phyloP scores from a whole-genome alignment of 2,113 vertebrate genomes.

The Picathartes gymnocephalus region DNA sequence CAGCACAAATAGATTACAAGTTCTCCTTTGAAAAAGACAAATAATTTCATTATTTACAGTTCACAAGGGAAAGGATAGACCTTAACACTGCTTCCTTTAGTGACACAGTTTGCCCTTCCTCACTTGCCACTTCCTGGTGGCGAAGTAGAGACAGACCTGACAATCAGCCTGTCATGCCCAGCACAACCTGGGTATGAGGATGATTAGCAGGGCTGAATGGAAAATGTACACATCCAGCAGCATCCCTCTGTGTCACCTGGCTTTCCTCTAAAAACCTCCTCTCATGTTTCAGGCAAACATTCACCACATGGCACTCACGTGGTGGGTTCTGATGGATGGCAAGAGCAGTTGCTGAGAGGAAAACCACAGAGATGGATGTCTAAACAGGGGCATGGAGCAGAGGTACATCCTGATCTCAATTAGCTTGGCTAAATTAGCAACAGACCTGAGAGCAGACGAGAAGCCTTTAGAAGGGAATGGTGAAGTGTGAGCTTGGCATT shows the following conservation, averaged over 20 bases:
- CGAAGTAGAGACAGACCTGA: background rate
- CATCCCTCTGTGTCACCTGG: constrained; percentile 15
- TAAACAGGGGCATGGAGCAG: constrained; percentile 35
- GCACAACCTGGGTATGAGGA: background rate
- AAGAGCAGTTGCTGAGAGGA: constrained; percentile 59
- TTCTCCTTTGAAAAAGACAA: background rate
- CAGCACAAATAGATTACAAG: background rate
- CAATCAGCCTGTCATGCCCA: background rate
- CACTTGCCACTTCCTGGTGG: background rate
- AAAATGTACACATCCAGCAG: background rate
- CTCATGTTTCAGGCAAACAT: constrained; percentile 45
- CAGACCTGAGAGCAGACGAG: background rate
- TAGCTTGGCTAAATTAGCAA: constrained; percentile 42
- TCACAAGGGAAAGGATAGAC: background rate
- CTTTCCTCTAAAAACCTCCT: constrained; percentile 17
- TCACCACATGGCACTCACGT: constrained; percentile 47
- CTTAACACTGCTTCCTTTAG: background rate
- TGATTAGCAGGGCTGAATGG: background rate
- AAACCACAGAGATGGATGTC: constrained; percentile 17
- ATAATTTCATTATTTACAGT: background rate
- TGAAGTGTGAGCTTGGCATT: background rate
- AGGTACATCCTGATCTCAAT: constrained; percentile 16
- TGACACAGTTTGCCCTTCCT: background rate
- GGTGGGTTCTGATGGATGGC: constrained; percentile 52
- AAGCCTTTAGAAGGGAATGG: constrained; percentile 33